Evolutionary conservation across 2,113 vertebrate species (phyloP).

Genomic region (Tenrec ecaudatus): DNA sequence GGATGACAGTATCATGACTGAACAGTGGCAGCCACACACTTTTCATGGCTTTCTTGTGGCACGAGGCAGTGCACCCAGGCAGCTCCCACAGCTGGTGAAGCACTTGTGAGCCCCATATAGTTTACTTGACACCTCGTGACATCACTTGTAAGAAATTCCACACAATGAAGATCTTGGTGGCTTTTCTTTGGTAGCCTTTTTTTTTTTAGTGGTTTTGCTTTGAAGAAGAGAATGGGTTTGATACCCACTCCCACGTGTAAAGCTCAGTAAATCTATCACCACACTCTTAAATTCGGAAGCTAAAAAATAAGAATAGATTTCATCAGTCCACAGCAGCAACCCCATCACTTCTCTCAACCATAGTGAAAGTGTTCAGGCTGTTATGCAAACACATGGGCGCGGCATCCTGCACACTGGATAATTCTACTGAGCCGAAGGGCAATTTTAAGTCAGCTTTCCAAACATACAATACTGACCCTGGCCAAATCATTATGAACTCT

Average conservation of each 20-base stretch:
- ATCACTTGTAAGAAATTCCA: too few species aligned
- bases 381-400: conserved; percentile 15
- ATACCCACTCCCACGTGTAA: conserved; percentile 21
- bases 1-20: too few species aligned
- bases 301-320: not conserved
- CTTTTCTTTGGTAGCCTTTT: too few species aligned
- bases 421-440: conserved; percentile 19
- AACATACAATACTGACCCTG: conserved; percentile 23
- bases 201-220: too few species aligned
- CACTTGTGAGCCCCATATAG: too few species aligned
- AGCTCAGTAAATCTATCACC: conserved; percentile 27
- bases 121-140: too few species aligned
- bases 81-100: too few species aligned
- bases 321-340: not conserved
- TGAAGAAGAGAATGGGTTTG: not conserved
- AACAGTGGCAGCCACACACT: too few species aligned
- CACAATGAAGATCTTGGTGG: too few species aligned
- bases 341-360: conserved; percentile 41
- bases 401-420: not conserved
- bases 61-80: too few species aligned
- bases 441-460: not conserved
- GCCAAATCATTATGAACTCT: conserved; percentile 51
- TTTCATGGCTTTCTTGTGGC: too few species aligned
- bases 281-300: conserved; percentile 25
- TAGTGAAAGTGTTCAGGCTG: not conserved